phyloP scores from a whole-genome alignment of 2,888 invertebrate genomes.

The Meghimatium bilineatum region DNA sequence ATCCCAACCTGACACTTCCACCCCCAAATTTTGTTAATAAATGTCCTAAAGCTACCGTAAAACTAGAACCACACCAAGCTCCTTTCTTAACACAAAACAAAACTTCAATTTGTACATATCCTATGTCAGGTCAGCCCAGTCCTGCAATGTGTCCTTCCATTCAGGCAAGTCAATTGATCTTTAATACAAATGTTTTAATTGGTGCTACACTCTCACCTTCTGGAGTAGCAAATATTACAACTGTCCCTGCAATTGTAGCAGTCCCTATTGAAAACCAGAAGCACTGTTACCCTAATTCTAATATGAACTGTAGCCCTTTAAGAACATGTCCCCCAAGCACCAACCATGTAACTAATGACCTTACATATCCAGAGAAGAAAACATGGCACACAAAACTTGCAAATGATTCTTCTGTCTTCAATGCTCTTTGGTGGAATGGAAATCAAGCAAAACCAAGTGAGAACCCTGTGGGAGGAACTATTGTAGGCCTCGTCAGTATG shows the following conservation, averaged over 20 bases:
- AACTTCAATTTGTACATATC: background rate
- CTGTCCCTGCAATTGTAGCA: slow-evolving; percentile 23
- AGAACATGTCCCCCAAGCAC: slow-evolving; percentile 21
- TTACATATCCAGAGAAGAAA: background rate
- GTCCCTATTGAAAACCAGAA: slow-evolving; percentile 30
- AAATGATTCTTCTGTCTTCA: background rate
- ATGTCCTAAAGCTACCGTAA: background rate
- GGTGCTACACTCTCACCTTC: slow-evolving; percentile 3
- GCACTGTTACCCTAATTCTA: slow-evolving; percentile 6
- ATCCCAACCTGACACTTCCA: background rate
- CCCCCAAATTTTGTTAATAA: background rate
- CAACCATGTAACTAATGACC: background rate
- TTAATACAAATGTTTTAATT: slow-evolving; percentile 32
- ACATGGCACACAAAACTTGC: background rate
- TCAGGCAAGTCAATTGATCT: background rate
- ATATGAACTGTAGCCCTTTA: slow-evolving; percentile 32
- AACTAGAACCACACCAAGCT: background rate
- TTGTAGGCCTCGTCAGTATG: slow-evolving; percentile 3
- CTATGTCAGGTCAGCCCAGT: background rate
- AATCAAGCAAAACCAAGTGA: background rate
- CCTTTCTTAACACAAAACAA: slow-evolving; percentile 11
- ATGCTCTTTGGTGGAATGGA: slow-evolving; percentile 35
- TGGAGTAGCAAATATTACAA: background rate
- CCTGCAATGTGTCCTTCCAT: background rate
- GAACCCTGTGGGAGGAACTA: background rate